Evolutionary conservation across 2,888 invertebrate species (phyloP), one percentile per base, ranked within the genome.

Genomic region (Oscheius onirici): DNA sequence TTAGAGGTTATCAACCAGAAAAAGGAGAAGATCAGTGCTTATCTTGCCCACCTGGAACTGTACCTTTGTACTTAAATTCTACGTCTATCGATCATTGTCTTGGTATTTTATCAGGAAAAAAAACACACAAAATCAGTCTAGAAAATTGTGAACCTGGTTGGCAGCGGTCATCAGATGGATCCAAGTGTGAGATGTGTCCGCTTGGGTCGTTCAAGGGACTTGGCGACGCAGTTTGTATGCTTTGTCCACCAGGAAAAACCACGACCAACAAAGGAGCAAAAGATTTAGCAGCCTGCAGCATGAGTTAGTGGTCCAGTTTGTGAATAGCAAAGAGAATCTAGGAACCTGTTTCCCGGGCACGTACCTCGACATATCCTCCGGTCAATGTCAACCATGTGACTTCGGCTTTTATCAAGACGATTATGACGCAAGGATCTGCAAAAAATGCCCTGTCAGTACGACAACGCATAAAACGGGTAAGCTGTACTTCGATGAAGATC

Each of bases 331-430:
- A 3, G 17, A 28, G 17, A 34, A 34, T 44, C n/a, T 26, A 80
- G 80, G 74, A 65, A 77, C 74, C 26, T 81, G 81, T 46, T 78
- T 74, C 70, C 81, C 79, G 17, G 81, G 81, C n/a, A 75, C 78
- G 8, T 75, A 73, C 49, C 67, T 78, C 11, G 71, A 81, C 55
- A 67, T 54, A 5, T 68, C 60, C 26, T 76, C 74, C 0, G 63
- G 71, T 52, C 71, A 76, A 55, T 80, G 80, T 66, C 74, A 76
- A 10, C 69, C 77, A 11, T 80, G 80, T 52, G 74, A 76, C 44
- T 75, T 61, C 52, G 80, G 78, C 24, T 66, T 71, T 11, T 80
- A 74, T 67, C 73, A 73, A 74, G 76, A 77, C 55, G 77, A 79
- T 46, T 79, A 77, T 60, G 77, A 79, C 55, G 75, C 73, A 3